Conservation (phyloP, 1,140 invertebrate species). For the Kradibia gibbosae region DNA sequence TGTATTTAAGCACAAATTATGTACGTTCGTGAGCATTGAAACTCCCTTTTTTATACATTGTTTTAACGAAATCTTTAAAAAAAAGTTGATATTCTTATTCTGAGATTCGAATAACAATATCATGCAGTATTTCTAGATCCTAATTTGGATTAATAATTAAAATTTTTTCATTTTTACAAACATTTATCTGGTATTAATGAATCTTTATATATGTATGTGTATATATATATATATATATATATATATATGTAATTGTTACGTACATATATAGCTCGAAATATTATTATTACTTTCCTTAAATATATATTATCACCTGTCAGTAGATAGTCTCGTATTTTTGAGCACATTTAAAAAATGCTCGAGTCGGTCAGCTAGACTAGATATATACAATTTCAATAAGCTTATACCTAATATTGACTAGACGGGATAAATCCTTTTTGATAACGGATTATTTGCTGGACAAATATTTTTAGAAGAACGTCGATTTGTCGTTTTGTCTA, state of each 20-base stretch:
- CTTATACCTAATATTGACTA: slow-evolving; percentile 72
- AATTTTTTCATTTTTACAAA: neutral
- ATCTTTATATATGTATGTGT: no score
- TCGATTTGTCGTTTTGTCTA: neutral
- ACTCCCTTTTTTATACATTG: no score
- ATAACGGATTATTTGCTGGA: neutral
- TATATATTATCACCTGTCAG: slow-evolving; percentile 24
- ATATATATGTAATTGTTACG: neutral
- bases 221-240: no score
- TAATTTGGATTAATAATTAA: no score
- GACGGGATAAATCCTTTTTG: slow-evolving; percentile 61
- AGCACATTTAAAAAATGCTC: neutral
- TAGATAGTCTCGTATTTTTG: neutral
- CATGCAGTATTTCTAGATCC: no score
- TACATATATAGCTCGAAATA: slow-evolving; percentile 18
- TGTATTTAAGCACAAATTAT: no score
- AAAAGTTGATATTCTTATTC: no score
- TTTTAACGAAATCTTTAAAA: no score
- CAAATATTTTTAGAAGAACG: neutral
- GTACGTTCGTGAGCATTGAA: no score
- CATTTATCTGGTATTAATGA: neutral
- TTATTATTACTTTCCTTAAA: neutral
- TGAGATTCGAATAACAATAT: no score
- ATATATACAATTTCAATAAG: slow-evolving; percentile 62
- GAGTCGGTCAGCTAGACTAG: slow-evolving; percentile 17